These are phyloP conservation scores for Brevimyrus niger DNA, from an alignment of 2,113 vertebrate genomes.

Conservation along the genomic window DNA sequence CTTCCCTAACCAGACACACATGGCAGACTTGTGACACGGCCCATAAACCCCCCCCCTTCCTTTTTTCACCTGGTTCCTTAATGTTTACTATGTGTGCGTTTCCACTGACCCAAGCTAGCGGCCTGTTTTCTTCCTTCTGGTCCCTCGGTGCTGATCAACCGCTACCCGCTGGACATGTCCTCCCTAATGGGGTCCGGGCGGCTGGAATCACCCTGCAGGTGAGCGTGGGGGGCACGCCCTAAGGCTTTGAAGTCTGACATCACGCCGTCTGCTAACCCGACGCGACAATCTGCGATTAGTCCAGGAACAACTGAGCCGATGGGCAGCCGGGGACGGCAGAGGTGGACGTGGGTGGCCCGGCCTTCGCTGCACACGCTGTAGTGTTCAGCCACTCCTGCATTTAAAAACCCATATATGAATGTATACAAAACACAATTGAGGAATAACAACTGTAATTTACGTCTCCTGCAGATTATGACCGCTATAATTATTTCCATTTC, in stretches of 20 bases:
- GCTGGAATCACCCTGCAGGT: not conserved
- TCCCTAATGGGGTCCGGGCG: not conserved
- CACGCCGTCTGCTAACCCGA: not conserved
- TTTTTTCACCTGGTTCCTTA: not conserved
- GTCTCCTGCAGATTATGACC: not conserved
- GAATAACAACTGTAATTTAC: not conserved
- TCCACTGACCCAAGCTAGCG: not conserved
- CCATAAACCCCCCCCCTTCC: not conserved
- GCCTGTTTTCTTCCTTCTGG: not conserved
- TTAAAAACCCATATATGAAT: slow-evolving; percentile 2
- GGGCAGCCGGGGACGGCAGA: not conserved
- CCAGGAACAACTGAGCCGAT: not conserved
- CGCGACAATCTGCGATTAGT: not conserved
- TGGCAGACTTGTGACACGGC: not conserved
- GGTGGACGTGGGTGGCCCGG: not conserved
- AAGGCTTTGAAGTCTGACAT: not conserved
- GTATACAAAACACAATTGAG: not conserved
- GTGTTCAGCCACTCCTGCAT: not conserved
- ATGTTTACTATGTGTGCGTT: not conserved
- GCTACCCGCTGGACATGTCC: not conserved
- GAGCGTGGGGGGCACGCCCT: not conserved
- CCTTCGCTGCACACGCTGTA: not conserved
- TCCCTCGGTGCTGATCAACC: not conserved
- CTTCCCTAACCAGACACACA: not conserved
- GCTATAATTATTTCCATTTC: not conserved